A percentile compares a stretch with the other conserved stretches of the same genome.
These are phyloP conservation scores for Novumbra hubbsi DNA, from an alignment of 2,797 vertebrate species.

Conservation along the genomic window DNA sequence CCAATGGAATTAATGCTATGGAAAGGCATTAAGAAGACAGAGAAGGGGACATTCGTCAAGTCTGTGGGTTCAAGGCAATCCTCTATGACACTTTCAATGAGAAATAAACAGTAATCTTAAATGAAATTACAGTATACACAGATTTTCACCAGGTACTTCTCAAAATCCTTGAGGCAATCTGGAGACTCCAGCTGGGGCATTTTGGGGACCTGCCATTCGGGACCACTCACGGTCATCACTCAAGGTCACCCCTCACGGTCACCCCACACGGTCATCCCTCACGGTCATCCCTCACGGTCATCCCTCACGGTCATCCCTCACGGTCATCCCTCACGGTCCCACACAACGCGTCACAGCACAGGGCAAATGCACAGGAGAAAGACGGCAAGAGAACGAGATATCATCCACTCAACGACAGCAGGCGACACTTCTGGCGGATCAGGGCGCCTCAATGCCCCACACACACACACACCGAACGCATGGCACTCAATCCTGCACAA, in stretches of 20 bases:
- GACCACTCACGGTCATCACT: conserved; percentile 14
- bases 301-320: conserved; percentile 16
- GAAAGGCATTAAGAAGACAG: conserved; percentile 53
- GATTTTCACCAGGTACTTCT: conserved; percentile 18
- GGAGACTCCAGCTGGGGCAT: not conserved
- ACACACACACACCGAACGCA: not conserved
- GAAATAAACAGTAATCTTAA: conserved; percentile 7
- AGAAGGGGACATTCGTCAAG: conserved; percentile 62
- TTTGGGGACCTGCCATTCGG: conserved; percentile 13
- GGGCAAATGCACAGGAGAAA: not conserved
- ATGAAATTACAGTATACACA: conserved; percentile 43
- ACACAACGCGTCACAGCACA: not conserved
- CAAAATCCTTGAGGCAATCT: not conserved
- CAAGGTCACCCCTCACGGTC: too few relatives aligned
- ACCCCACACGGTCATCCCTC: conserved; percentile 16
- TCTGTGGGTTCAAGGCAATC: conserved; percentile 63
- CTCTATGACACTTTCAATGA: conserved; percentile 49
- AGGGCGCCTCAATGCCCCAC: not conserved
- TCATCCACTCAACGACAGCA: not conserved
- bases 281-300: conserved; percentile 5
- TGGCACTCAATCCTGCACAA: not conserved
- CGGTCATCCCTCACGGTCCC: conserved; percentile 17
- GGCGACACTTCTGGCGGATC: not conserved
- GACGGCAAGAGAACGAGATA: not conserved
- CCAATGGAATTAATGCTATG: conserved; percentile 51